Evolutionary conservation across 1,140 invertebrate genomes (phyloP).

Genomic region (Caenorhabditis brenneri): DNA sequence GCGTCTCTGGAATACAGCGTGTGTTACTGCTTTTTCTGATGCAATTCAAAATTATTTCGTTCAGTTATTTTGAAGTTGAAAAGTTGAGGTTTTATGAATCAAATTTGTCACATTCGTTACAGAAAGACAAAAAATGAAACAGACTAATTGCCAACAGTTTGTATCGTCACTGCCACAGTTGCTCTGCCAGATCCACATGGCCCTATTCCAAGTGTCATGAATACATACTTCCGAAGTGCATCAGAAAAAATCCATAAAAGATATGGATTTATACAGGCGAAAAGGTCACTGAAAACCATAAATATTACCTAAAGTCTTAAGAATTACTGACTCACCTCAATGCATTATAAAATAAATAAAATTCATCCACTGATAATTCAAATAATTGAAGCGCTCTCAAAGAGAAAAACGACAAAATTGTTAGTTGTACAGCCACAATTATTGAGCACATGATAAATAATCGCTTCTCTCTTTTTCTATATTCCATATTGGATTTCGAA

Average conservation of each 20-base stretch:
- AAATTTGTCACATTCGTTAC: no score
- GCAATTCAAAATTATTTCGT: no score
- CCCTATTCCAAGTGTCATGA: neutral
- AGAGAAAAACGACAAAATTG: neutral
- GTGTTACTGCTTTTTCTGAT: no score
- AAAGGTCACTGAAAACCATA: slow-evolving; percentile 39
- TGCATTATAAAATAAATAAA: slow-evolving; percentile 40
- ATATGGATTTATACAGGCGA: slow-evolving; percentile 5
- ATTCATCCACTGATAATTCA: neutral
- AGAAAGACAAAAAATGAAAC: no score
- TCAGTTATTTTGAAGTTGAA: no score
- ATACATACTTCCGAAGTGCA: neutral
- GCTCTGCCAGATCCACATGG: no score
- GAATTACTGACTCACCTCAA: slow-evolving; percentile 28
- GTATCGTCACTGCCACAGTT: no score
- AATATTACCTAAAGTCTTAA: neutral
- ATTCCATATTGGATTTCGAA: neutral
- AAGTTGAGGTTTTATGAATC: no score
- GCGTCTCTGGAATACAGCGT: no score
- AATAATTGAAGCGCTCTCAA: neutral
- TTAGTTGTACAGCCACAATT: neutral
- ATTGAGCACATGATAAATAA: slow-evolving; percentile 15
- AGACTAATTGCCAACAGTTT: no score
- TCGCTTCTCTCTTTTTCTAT: neutral
- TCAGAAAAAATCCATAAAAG: neutral